Conservation (phyloP, 2,797 vertebrate species). For the Coregonus sp. region DNA sequence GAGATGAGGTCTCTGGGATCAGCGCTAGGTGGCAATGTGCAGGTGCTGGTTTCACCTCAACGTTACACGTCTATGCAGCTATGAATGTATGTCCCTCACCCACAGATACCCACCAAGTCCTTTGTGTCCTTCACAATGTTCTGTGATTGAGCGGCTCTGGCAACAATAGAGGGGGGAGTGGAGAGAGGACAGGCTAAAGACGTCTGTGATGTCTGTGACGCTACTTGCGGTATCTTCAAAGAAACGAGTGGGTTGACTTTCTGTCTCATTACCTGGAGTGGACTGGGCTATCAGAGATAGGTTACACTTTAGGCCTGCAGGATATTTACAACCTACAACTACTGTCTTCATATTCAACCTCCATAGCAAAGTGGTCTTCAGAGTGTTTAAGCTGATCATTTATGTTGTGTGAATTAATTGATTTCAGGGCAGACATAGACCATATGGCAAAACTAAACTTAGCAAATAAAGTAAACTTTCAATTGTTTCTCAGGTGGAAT, state of each 20-base stretch:
- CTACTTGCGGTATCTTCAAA: slow-evolving; percentile 25
- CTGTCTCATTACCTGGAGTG: no score
- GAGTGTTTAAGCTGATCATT: no score
- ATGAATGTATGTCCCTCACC: slow-evolving; percentile 39
- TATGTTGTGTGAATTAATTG: no score
- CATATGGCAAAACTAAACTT: slow-evolving; percentile 8
- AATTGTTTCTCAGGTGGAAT: slow-evolving; percentile 19
- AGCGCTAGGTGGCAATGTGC: slow-evolving; percentile 61
- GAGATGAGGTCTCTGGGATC: slow-evolving; percentile 45
- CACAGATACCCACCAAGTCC: slow-evolving; percentile 22
- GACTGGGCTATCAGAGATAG: no score
- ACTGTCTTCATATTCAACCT: no score
- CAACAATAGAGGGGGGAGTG: slow-evolving; percentile 38
- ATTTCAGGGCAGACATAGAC: neutral
- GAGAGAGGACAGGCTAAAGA: slow-evolving; percentile 30
- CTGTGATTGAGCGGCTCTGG: slow-evolving; percentile 66
- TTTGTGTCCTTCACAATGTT: slow-evolving; percentile 65
- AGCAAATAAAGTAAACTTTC: slow-evolving; percentile 34
- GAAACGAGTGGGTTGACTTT: slow-evolving; percentile 30
- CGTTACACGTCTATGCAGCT: slow-evolving; percentile 36
- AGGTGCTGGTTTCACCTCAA: slow-evolving; percentile 33
- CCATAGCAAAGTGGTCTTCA: no score
- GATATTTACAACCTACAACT: no score
- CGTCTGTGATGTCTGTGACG: slow-evolving; percentile 5
- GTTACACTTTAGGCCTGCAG: no score